Evolutionary conservation across 2,797 vertebrate genomes (phyloP).

Genomic region (Darevskia mixta): DNA sequence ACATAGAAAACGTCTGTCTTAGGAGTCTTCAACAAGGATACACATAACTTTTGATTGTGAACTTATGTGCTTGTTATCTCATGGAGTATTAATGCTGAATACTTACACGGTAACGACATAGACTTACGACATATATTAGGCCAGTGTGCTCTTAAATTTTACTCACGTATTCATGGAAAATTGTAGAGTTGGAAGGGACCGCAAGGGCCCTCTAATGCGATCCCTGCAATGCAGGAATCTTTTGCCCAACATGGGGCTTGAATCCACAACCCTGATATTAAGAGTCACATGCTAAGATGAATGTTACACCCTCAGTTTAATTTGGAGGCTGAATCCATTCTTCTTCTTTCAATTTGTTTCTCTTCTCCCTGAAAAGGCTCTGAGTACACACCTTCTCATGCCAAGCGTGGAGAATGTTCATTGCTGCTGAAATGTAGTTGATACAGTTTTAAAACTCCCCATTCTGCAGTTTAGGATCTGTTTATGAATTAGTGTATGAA

Average conservation of each 20-base stretch:
- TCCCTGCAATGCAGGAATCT: too few relatives aligned
- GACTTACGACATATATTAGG: constrained; percentile 24
- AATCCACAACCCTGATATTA: too few relatives aligned
- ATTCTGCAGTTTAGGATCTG: constrained; percentile 57
- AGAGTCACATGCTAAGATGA: constrained; percentile 33
- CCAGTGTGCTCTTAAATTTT: background rate
- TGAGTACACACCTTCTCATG: constrained; percentile 60
- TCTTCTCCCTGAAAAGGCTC: constrained; percentile 51
- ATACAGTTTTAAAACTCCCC: constrained; percentile 63
- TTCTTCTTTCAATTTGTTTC: constrained; percentile 46
- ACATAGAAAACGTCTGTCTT: background rate
- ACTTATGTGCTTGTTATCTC: background rate
- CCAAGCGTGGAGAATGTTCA: constrained; percentile 64
- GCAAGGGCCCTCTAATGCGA: too few relatives aligned
- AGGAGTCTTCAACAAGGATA: background rate
- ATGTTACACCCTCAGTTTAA: constrained; percentile 48
- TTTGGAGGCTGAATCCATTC: constrained; percentile 52
- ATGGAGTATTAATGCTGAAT: background rate
- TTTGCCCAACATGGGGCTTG: too few relatives aligned
- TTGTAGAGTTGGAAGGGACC: too few relatives aligned
- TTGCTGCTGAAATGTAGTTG: constrained; percentile 61
- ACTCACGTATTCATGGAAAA: constrained; percentile 29
- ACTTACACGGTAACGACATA: constrained; percentile 31
- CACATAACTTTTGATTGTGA: background rate
- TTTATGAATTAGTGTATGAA: constrained; percentile 70